These are phyloP conservation scores for Sebastes vulpes DNA, from an alignment of 2,797 vertebrate species.

Conservation along the genomic window DNA sequence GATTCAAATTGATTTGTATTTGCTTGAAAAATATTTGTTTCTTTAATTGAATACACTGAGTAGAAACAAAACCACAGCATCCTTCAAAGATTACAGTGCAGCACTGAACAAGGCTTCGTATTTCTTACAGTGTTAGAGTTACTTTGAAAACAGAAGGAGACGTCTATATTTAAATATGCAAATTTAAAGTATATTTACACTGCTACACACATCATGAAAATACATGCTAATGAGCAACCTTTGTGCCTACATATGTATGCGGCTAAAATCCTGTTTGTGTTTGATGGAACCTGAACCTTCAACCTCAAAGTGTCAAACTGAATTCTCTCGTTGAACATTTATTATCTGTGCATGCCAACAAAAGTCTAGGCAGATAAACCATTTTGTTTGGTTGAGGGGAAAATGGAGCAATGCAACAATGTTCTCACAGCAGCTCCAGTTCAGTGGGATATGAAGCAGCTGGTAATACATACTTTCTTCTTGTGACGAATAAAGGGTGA, in stretches of 20 bases:
- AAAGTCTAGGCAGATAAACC: too few species aligned
- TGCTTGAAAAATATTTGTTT: slow-evolving; percentile 11
- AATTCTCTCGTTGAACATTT: neutral
- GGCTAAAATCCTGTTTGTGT: neutral
- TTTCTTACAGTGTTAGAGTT: neutral
- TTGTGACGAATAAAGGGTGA: too few species aligned
- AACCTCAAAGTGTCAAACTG: neutral
- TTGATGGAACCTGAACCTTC: neutral
- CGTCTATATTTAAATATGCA: neutral
- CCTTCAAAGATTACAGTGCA: neutral
- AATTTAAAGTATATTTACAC: neutral
- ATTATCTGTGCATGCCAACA: neutral
- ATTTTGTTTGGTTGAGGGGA: too few species aligned
- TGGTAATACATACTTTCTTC: too few species aligned
- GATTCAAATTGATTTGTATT: slow-evolving; percentile 44
- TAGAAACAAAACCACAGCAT: slow-evolving; percentile 15
- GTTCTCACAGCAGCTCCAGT: too few species aligned
- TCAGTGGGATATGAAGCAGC: too few species aligned
- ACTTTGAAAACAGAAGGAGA: neutral
- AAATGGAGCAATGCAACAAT: too few species aligned
- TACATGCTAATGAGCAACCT: neutral
- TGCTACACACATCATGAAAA: neutral
- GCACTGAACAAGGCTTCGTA: neutral
- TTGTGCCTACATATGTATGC: neutral
- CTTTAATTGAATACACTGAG: neutral